Percentiles rank a stretch among this genome's conserved stretches.
These are phyloP conservation scores for Fringilla coelebs DNA, from an alignment of 2,797 vertebrate species.

Conservation along the genomic window DNA sequence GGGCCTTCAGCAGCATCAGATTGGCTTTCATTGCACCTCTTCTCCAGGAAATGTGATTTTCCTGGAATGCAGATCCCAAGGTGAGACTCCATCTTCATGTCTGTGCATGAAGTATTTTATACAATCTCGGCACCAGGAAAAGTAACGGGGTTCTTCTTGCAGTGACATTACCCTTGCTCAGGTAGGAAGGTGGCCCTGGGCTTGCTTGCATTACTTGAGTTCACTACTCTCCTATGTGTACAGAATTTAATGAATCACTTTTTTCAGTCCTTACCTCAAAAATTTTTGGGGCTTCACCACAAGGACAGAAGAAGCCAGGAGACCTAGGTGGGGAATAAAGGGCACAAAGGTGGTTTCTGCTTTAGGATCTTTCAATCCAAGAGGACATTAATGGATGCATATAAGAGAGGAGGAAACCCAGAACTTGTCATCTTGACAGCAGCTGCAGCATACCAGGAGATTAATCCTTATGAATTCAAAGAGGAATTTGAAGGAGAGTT, in stretches of 20 bases:
- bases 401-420: neutral
- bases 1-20: neutral
- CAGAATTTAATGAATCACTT: neutral
- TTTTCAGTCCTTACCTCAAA: neutral
- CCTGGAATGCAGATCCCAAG: constrained; percentile 10
- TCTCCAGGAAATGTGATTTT: neutral
- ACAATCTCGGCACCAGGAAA: neutral
- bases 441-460: neutral
- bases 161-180: neutral
- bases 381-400: neutral
- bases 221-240: neutral
- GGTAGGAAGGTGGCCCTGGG: neutral
- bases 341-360: neutral
- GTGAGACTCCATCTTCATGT: neutral
- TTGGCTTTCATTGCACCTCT: neutral
- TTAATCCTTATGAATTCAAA: constrained; percentile 8
- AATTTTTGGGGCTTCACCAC: neutral
- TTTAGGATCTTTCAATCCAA: neutral
- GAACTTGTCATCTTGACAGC: neutral
- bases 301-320: neutral
- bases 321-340: neutral
- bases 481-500: neutral
- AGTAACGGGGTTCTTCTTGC: neutral
- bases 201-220: neutral
- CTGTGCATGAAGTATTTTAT: neutral